Evolutionary conservation across 2,113 vertebrate genomes (phyloP).

Genomic region (Helogale parvula): DNA sequence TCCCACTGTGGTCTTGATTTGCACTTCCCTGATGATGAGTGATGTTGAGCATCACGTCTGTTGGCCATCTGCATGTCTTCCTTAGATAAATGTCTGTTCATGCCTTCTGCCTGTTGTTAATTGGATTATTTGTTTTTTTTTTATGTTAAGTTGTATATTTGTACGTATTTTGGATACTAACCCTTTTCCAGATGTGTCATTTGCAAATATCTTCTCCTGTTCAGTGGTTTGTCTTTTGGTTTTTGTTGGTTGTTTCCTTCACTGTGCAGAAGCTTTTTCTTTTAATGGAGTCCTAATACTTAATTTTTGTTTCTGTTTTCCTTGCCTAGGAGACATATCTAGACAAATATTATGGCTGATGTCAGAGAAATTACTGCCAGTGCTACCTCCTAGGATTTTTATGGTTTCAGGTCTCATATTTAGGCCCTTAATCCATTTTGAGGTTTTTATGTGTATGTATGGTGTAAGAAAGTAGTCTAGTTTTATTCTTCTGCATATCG

Average conservation of each 20-base stretch:
- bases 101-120: background rate
- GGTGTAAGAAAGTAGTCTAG: background rate
- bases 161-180: background rate
- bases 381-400: background rate
- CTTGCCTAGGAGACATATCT: background rate
- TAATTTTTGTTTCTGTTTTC: background rate
- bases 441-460: background rate
- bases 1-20: background rate
- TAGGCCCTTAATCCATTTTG: background rate
- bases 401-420: background rate
- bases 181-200: background rate
- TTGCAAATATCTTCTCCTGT: background rate
- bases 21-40: background rate
- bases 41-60: background rate
- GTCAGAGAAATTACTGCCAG: background rate
- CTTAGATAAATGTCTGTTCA: background rate
- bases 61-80: background rate
- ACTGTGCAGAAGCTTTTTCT: background rate
- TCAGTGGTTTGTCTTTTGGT: background rate
- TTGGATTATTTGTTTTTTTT: background rate
- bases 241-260: background rate
- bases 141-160: background rate
- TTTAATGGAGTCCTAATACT: background rate
- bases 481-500: background rate
- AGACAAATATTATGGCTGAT: background rate